Evolutionary conservation across 2,797 vertebrate genomes (phyloP), one percentile per base, ranked within the genome.

Genomic region (Lacerta agilis): DNA sequence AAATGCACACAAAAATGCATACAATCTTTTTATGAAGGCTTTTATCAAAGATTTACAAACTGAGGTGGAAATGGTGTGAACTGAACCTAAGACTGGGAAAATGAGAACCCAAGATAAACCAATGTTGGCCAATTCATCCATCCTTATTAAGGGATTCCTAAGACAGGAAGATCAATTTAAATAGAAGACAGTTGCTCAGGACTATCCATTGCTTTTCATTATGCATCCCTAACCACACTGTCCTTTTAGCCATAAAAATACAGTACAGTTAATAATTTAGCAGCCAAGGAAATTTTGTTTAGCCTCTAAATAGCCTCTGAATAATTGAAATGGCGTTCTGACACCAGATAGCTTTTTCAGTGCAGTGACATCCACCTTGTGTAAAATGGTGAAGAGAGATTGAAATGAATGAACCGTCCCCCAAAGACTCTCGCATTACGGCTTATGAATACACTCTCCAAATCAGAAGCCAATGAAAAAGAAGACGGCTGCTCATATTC

Each of bases 311-410:
- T 72, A 93, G 90, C 66, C 87, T 82, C 90, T 98, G 83, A 98
- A 98, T 98, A 96, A 98, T 98, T 97, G 83, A 98, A 73, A 85
- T 72, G 64, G 71, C 91, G 96, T 96, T 94, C 91, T 96, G 95
- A 92, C 84, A 97, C 91, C 87, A 91, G 96, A 98, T 94, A 97
- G 91, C 82, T 82, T 93, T 89, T 89, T 92, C 90, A 87, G 90
- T 76, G 89, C 83, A 90, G 94, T 91, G 91, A 89, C 92, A 90
- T 84, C 82, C 82, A 91, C 43, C 3, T 81, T 82, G 79, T 85
- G 78, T 90, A 91, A 94, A 96, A 92, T 0, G 9, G 49, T 75
- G 83, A 94, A 90, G 90, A 94, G 88, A 95, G 89, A 92, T 88
- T 55, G n/a, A 92, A 92, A 83, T 87, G 83, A 92, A 75, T 77